phyloP scores from a whole-genome alignment of 1,140 invertebrate species.

The Cydia strobilella region DNA sequence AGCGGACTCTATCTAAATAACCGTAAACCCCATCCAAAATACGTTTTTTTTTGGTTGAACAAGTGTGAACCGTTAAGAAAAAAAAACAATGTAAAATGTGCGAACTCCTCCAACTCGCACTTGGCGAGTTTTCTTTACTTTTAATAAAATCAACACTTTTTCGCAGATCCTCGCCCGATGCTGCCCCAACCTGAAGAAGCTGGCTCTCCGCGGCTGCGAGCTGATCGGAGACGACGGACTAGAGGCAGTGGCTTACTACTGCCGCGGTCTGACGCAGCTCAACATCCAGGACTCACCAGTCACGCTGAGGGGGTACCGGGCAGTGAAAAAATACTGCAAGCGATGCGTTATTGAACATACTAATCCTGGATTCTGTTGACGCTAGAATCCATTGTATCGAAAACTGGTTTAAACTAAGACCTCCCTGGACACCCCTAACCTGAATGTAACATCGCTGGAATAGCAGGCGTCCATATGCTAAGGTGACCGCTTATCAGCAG shows the following conservation, averaged over 20 bases:
- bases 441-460: too few species aligned
- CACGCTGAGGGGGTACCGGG: constrained; percentile 91
- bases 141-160: neutral
- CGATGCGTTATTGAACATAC: constrained; percentile 96
- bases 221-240: constrained; percentile 93
- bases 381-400: neutral
- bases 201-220: constrained; percentile 94
- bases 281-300: constrained; percentile 96
- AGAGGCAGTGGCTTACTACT: constrained; percentile 92
- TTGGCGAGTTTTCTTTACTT: neutral
- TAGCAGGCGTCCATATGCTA: too few species aligned
- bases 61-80: too few species aligned
- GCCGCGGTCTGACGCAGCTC: constrained; percentile 91
- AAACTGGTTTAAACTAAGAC: neutral
- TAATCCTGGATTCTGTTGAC: constrained; percentile 93
- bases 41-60: too few species aligned
- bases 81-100: too few species aligned
- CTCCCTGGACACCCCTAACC: too few species aligned
- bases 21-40: too few species aligned
- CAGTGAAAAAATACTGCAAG: constrained; percentile 95
- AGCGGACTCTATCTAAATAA: too few species aligned
- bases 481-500: too few species aligned
- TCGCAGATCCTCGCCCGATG: constrained; percentile 88
- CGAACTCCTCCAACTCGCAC: too few species aligned
- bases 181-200: constrained; percentile 94